These are phyloP conservation scores for Apolygus lucorum DNA, from an alignment of 1,140 invertebrate genomes.

Conservation along the genomic window DNA sequence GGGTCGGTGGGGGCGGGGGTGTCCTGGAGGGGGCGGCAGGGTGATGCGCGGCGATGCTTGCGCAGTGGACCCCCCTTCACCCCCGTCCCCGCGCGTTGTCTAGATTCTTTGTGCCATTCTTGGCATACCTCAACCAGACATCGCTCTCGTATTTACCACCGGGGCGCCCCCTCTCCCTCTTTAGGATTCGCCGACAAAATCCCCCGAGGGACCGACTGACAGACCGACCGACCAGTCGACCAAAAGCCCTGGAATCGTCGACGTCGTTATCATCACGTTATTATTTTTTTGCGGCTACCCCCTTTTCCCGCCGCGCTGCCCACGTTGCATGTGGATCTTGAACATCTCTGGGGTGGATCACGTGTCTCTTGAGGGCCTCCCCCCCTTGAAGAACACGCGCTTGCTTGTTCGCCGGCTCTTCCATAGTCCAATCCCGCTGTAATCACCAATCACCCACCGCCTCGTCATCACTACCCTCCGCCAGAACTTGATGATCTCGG, in stretches of 20 bases:
- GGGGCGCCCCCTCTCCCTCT: not conserved
- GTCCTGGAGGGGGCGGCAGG: too few relatives aligned
- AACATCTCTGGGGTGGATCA: not conserved
- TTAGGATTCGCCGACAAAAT: not conserved
- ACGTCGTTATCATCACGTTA: not conserved
- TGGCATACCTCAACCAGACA: slow-evolving; percentile 82
- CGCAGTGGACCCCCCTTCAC: slow-evolving; percentile 44
- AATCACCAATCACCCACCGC: too few relatives aligned
- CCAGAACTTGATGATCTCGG: not conserved
- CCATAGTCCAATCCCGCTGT: too few relatives aligned
- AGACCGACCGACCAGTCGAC: not conserved
- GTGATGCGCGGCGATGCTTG: slow-evolving; percentile 16
- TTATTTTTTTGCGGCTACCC: too few relatives aligned
- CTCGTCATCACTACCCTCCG: not conserved
- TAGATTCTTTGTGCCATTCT: slow-evolving; percentile 90
- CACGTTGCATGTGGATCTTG: not conserved
- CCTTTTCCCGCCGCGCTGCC: not conserved
- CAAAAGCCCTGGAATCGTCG: not conserved
- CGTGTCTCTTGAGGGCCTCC: not conserved
- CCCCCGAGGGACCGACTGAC: not conserved
- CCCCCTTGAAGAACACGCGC: not conserved
- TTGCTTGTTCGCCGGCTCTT: not conserved
- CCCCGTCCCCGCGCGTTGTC: slow-evolving; percentile 76
- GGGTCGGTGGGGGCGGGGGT: slow-evolving; percentile 12
- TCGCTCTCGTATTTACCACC: slow-evolving; percentile 61